These are phyloP conservation scores for Anarhynchus alexandrinus DNA, from an alignment of 2,113 vertebrate genomes.

Conservation along the genomic window DNA sequence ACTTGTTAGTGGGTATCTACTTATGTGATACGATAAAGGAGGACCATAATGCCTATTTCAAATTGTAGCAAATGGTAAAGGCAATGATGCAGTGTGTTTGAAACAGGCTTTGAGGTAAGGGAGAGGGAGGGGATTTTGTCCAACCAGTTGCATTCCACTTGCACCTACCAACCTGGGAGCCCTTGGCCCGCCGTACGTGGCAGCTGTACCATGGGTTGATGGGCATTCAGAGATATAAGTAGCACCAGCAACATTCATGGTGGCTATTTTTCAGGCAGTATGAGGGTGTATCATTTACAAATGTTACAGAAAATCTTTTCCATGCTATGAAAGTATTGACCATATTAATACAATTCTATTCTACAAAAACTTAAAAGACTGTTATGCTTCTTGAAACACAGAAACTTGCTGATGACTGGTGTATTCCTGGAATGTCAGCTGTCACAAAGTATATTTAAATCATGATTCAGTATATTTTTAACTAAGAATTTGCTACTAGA, in stretches of 20 bases:
- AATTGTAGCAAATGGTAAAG: background rate
- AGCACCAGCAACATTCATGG: background rate
- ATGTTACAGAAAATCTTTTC: background rate
- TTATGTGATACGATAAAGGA: background rate
- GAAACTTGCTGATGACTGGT: background rate
- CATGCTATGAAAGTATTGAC: background rate
- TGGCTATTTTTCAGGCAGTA: background rate
- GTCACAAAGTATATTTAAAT: background rate
- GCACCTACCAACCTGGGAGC: background rate
- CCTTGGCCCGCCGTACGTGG: background rate
- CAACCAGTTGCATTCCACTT: background rate
- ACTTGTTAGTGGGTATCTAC: background rate
- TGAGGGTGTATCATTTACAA: background rate
- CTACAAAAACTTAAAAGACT: background rate
- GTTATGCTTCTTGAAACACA: background rate
- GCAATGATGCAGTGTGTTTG: background rate
- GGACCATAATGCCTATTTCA: background rate
- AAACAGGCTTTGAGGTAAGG: background rate
- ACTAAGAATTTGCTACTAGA: background rate
- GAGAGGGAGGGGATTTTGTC: rapidly evolving
- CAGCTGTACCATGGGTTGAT: background rate
- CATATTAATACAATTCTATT: background rate
- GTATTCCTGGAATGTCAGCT: background rate
- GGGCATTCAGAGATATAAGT: background rate
- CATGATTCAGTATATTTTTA: background rate